Conservation (phyloP, 2,113 vertebrate genomes). For the Ailurus styani region DNA sequence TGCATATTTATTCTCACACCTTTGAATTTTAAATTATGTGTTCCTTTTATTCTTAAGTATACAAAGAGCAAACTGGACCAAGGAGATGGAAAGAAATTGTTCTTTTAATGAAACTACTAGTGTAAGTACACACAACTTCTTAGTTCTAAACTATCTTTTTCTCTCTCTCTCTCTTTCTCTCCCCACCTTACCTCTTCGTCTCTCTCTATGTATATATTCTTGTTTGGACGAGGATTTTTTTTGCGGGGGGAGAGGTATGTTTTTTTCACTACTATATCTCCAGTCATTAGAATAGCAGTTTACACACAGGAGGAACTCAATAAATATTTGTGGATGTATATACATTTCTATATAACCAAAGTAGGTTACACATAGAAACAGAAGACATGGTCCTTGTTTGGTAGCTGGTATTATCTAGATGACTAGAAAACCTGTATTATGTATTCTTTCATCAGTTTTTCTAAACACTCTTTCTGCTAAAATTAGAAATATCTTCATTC, state of each 20-base stretch:
- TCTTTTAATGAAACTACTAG: constrained; percentile 70
- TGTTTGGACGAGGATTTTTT: not conserved
- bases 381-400: not conserved
- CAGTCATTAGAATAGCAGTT: not conserved
- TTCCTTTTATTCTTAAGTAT: constrained; percentile 38
- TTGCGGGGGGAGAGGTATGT: not conserved
- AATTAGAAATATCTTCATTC: not conserved
- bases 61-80: constrained; percentile 45
- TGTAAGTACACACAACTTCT: constrained; percentile 62
- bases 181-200: constrained; percentile 59
- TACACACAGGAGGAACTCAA: not conserved
- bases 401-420: not conserved
- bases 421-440: not conserved
- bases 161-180: constrained; percentile 32
- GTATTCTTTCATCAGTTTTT: not conserved
- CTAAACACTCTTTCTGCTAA: not conserved
- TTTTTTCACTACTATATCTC: not conserved
- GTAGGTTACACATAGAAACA: not conserved
- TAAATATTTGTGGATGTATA: not conserved
- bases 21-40: constrained; percentile 40
- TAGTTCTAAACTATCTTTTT: constrained; percentile 51
- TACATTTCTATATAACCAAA: not conserved
- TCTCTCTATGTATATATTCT: not conserved
- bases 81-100: constrained; percentile 60
- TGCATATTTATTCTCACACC: not conserved